Base-by-base conservation (phyloP, 2,797 vertebrate genomes). In the Poeciliopsis presidionis region DNA sequence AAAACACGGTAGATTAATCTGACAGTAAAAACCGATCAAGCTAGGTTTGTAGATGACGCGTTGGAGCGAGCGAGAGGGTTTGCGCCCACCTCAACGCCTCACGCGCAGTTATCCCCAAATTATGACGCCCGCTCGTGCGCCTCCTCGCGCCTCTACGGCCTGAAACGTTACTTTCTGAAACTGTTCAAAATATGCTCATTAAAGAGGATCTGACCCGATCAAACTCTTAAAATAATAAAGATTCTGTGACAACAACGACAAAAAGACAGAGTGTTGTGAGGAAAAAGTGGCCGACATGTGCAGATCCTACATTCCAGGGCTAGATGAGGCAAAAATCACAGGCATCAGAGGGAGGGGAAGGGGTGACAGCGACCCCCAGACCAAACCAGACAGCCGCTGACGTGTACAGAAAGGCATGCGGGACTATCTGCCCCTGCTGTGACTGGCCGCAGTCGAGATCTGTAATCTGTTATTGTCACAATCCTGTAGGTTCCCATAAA, bases 321-420 rank as follows among this genome's bases (percentile, higher is more conserved):
- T 46, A 43, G 67, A 70, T n/a, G 67, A 70, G 65, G 73, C 74
- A 49, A 75, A 30, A 77, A 53, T 22, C n/a, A 53, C 43, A 33
- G 41, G 13, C 12, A 13, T 5, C 16, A 84, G 84, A 45, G n/a
- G 49, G 36, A 71, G 70, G 78, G 45, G 11, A 76, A 79, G 71
- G 20, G 36, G 65, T 76, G 81, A 79, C 80, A 84, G 75, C 84
- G 84, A 84, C 76, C 85, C 69, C 76, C 47, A 82, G 39, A 69
- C 5, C 11, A 14, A 69, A 69, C 65, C 71, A 81, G 61, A 76
- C 18, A 43, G 71, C 71, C 65, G 25, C 47, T 96, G 96, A 96
- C 94, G 94, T 87, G 89, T 93, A 95, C 92, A 94, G 92, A 96
- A 95, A 95, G 95, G 95, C 93, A 97, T 87, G 94, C 92, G 28